These are phyloP conservation scores for Steromphala cineraria DNA, from an alignment of 2,888 invertebrate species.

Conservation along the genomic window DNA sequence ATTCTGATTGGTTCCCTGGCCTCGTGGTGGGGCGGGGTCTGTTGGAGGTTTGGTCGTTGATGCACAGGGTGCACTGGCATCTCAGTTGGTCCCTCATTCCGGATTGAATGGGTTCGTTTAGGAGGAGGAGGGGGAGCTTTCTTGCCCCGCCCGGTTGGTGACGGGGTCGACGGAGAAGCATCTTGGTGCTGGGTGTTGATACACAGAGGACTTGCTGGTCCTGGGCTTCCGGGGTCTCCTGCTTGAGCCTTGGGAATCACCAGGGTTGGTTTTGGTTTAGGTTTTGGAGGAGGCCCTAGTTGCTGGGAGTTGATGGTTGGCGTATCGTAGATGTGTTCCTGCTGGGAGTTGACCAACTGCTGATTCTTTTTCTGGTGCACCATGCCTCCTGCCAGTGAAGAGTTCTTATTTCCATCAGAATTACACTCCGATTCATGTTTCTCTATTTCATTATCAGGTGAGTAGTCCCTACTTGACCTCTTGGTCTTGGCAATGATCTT, in stretches of 20 bases:
- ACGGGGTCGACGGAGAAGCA: slow-evolving; percentile 41
- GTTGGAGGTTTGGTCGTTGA: not conserved
- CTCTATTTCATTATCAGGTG: slow-evolving; percentile 63
- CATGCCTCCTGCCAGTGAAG: slow-evolving; percentile 16
- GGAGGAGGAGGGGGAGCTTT: slow-evolving; percentile 77
- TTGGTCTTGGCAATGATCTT: slow-evolving; percentile 68
- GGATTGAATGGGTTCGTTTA: slow-evolving; percentile 76
- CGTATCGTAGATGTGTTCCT: slow-evolving; percentile 64
- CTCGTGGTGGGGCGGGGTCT: slow-evolving; percentile 9
- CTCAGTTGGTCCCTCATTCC: slow-evolving; percentile 44
- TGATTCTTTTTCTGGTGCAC: slow-evolving; percentile 26
- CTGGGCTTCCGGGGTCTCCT: slow-evolving; percentile 26
- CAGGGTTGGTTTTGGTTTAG: slow-evolving; percentile 37
- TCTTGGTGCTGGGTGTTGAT: slow-evolving; percentile 51
- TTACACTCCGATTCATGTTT: slow-evolving; percentile 61
- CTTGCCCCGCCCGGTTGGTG: slow-evolving; percentile 64
- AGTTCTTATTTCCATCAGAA: slow-evolving; percentile 54
- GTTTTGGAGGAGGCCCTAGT: slow-evolving; percentile 40
- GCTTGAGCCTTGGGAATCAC: slow-evolving; percentile 40
- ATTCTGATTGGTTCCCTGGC: not conserved
- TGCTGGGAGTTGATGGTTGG: slow-evolving; percentile 48
- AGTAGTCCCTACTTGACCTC: slow-evolving; percentile 61
- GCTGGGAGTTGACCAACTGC: not conserved
- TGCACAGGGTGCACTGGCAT: slow-evolving; percentile 13
- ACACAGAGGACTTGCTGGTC: slow-evolving; percentile 44